Evolutionary conservation across 1,140 invertebrate species (phyloP), one percentile per base, ranked within the genome.

Genomic region (Antheraea mylitta): DNA sequence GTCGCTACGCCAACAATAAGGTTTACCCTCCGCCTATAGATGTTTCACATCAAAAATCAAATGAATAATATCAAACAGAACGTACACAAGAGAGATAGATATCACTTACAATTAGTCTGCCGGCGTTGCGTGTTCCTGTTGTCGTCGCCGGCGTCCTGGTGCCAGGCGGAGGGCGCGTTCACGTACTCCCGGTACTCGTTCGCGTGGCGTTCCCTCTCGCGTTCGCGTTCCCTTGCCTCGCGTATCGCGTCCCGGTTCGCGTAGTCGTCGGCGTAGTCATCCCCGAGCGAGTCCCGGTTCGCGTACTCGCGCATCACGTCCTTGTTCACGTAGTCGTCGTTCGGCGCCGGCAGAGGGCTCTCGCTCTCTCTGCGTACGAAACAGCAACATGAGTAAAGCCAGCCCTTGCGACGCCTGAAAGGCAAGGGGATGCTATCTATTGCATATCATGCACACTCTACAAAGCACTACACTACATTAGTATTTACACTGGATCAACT

Each of bases 271-370:
- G 84, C 82, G 74, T 91, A 90, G 78, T 88, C 88, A 71, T 93
- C 92, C 38, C 90, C 86, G 45, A 92, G 74, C 7, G 90, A 91
- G 68, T 92, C 91, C 37, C 92, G 76, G 69, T 93, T 93, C 13
- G 91, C 92, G 82, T 91, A 93, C 67, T 92, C 92, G 1, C 90
- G 79, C 13, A 90, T 48, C 63, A 80, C 88, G 66, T 92, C 90
- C 37, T 87, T 74, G 70, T 92, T 92, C 60, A 92, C 92, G 83
- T 93, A 93, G 77, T 93, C 92, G 74, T 91, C 87, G 85, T 92
- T 85, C 58, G 82, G 74, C 13, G 82, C 69, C 69, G 84, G 83
- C 69, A 91, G 81, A 74, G 87, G 88, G 71, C 90, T 92, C 75
- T 91, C 89, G 83, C 87, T 89, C 80, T 92, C 90, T 88, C 92